phyloP scores from a whole-genome alignment of 2,888 invertebrate genomes.

The Chloroclystis v-ata region DNA sequence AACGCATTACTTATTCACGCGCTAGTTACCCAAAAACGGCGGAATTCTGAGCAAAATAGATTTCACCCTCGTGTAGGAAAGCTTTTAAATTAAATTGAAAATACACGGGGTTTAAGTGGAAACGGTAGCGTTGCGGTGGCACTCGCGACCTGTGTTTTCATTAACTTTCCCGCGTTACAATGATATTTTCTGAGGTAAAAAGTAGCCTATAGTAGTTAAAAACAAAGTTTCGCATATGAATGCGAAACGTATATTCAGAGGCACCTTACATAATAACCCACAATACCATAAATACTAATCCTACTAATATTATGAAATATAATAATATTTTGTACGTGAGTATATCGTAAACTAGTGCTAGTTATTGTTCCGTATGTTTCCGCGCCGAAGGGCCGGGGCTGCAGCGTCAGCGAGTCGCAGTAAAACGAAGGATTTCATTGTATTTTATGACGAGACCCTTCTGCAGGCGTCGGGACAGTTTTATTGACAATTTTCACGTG shows the following conservation, averaged over 20 bases:
- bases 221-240: too few relatives aligned
- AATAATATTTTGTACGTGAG: too few relatives aligned
- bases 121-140: not conserved
- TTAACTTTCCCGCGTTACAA: too few relatives aligned
- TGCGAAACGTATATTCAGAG: too few relatives aligned
- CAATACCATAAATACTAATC: too few relatives aligned
- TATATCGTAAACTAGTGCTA: not conserved
- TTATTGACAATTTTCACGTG: conserved; percentile 6
- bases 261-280: too few relatives aligned
- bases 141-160: not conserved
- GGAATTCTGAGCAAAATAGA: conserved; percentile 47
- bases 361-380: conserved; percentile 12
- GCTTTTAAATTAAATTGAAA: conserved; percentile 37
- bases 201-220: too few relatives aligned
- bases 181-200: too few relatives aligned
- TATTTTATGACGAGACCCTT: conserved; percentile 40
- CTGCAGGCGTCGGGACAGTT: conserved; percentile 2
- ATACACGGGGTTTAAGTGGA: conserved; percentile 28
- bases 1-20: conserved; percentile 50
- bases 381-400: conserved; percentile 34
- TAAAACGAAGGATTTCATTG: conserved; percentile 52
- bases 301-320: too few relatives aligned
- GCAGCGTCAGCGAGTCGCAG: conserved; percentile 42
- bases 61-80: conserved; percentile 40
- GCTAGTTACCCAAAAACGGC: conserved; percentile 40